Percentiles rank a stretch among this genome's conserved stretches.
phyloP scores from a whole-genome alignment of 2,113 vertebrate genomes.

The Dipodomys stephensi region DNA sequence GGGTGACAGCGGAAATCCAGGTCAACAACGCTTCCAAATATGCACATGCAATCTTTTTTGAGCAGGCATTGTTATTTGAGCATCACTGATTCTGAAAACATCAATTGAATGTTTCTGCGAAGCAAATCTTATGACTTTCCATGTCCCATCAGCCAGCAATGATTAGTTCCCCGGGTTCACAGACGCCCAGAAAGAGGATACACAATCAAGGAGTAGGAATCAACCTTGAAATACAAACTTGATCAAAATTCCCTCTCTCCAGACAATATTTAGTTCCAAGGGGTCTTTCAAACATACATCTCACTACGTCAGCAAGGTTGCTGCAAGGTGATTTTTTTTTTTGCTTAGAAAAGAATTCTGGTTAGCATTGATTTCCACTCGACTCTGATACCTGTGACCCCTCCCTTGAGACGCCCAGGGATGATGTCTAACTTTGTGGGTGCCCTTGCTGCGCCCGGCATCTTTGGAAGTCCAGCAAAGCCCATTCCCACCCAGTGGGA shows the following conservation, averaged over 20 bases:
- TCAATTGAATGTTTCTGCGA: not conserved
- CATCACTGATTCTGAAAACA: constrained; percentile 71
- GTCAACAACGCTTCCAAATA: constrained; percentile 59
- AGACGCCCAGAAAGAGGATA: constrained; percentile 47
- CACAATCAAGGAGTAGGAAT: constrained; percentile 46
- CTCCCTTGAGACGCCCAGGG: not conserved
- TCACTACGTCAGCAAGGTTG: not conserved
- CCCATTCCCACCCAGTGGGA: not conserved
- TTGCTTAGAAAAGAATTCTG: constrained; percentile 53
- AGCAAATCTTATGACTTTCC: constrained; percentile 47
- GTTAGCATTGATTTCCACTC: constrained; percentile 64
- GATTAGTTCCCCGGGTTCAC: constrained; percentile 27
- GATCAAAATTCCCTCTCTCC: constrained; percentile 47
- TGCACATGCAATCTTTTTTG: constrained; percentile 27
- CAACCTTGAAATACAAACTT: constrained; percentile 54
- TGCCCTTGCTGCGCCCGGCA: not conserved
- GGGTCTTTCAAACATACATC: constrained; percentile 2
- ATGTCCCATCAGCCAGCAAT: constrained; percentile 43
- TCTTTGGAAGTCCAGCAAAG: constrained; percentile 10
- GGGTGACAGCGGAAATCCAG: constrained; percentile 16
- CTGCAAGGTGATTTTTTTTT: constrained; percentile 33
- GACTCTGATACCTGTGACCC: not conserved
- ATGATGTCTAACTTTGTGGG: not conserved
- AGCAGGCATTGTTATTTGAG: constrained; percentile 63
- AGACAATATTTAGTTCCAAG: constrained; percentile 54